phyloP scores from a whole-genome alignment of 2,113 vertebrate genomes.

The Plotosus lineatus region DNA sequence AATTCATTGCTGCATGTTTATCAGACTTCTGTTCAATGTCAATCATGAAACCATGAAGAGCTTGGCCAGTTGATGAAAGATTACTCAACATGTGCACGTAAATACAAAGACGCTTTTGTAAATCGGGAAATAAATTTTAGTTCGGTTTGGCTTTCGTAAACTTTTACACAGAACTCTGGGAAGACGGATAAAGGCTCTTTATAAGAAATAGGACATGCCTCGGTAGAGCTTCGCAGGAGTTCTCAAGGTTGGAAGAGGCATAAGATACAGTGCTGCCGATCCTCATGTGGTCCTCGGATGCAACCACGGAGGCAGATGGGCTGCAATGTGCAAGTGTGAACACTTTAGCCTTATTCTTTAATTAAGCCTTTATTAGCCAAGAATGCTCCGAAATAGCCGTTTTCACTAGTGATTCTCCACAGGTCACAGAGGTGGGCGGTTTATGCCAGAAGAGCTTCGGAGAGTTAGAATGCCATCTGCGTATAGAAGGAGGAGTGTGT shows the following conservation, averaged over 20 bases:
- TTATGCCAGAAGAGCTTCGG: not conserved
- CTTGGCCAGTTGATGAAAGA: not conserved
- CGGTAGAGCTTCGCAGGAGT: not conserved
- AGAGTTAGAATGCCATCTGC: constrained; percentile 22
- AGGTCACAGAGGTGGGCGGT: constrained; percentile 2
- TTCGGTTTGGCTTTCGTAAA: not conserved
- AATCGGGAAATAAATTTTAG: not conserved
- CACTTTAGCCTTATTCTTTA: constrained; percentile 17
- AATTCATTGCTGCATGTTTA: no score
- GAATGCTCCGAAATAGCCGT: constrained; percentile 10
- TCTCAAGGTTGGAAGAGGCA: constrained; percentile 1
- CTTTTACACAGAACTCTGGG: not conserved
- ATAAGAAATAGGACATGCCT: not conserved
- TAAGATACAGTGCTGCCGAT: constrained; percentile 15
- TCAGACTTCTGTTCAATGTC: no score
- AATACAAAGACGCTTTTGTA: no score
- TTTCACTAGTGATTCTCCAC: not conserved
- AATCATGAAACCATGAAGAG: no score
- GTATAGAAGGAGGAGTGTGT: constrained; percentile 15
- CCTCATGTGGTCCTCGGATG: constrained; percentile 31
- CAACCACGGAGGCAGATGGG: constrained; percentile 20
- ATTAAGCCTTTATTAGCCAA: constrained; percentile 31
- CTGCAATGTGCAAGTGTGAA: constrained; percentile 2
- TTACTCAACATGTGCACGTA: not conserved
- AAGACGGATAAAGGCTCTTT: not conserved